Base-by-base conservation (phyloP, 1,140 invertebrate species). In the Aphaenogaster floridana region DNA sequence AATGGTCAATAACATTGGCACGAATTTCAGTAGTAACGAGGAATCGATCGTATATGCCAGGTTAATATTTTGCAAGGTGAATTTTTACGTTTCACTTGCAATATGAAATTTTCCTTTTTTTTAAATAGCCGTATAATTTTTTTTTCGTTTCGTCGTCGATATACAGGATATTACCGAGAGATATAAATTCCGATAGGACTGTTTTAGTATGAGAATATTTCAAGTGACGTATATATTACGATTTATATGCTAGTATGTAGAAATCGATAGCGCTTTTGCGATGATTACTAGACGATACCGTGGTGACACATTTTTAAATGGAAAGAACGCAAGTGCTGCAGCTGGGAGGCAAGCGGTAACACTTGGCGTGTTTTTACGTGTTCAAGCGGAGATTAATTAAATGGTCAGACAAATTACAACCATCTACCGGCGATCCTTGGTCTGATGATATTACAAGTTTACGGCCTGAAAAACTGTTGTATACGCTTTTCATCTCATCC, bases 371-470 rank as follows among this genome's bases (percentile, higher is more conserved):
- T 93, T 93, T 93, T 93, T 93, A 89, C 83, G 80, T 64, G 89
- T 42, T 87, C 76, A 69, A 36, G 79, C 78, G 89, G 90, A 92
- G 93, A 94, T 94, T 95, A 94, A 94, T 94, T 94, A 94, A 94
- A 94, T 89, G 89, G 74, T 88, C 83, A 89, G 91, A 93, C 93
- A 93, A 93, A 94, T 94, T 94, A 93, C 92, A 93, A 76, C 87
- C 93, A 91, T 92, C 89, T 90, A 83, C 78, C 79, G 85, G 83
- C 83, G 87, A 86, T 61, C 78, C 64, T 84, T 64, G 64, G 74
- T 85, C 88, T 92, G 86, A 94, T 93, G 92, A 94, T 90, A 91
- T 93, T 93, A 94, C 92, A 92, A 94, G 90, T 95, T 95, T 94
- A 91, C 90, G 91, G 91, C 81, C 88, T 91, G 88, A 94, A 94